Percentiles rank a stretch among this genome's conserved stretches.
Evolutionary conservation across 2,113 vertebrate species (phyloP).

Genomic region (Lepisosteus osseus): DNA sequence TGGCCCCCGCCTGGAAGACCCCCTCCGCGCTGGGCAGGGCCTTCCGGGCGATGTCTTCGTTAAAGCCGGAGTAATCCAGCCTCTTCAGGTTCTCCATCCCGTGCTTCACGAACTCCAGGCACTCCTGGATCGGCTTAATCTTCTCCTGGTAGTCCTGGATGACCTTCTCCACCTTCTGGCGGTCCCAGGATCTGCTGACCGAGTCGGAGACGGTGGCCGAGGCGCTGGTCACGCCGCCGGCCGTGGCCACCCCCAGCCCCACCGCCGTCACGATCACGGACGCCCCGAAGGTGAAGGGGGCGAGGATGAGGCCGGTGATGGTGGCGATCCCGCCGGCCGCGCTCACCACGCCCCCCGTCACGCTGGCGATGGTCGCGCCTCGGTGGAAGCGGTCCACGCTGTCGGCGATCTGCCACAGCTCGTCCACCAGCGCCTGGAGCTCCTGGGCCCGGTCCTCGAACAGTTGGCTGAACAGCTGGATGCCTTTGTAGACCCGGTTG

Average conservation of each 20-base stretch:
- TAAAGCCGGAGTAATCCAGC: slow-evolving; percentile 60
- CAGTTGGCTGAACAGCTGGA: neutral
- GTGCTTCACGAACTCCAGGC: slow-evolving; percentile 62
- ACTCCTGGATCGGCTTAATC: slow-evolving; percentile 54
- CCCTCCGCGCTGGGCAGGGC: slow-evolving; percentile 57
- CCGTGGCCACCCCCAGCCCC: slow-evolving; percentile 65
- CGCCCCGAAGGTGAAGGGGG: slow-evolving; percentile 63
- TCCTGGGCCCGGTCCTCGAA: neutral
- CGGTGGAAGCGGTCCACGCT: slow-evolving; percentile 57
- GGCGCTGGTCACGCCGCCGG: slow-evolving; percentile 64
- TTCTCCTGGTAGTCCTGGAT: slow-evolving; percentile 59
- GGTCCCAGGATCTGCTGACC: slow-evolving; percentile 60
- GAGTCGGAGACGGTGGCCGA: slow-evolving; percentile 66
- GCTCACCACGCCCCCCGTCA: slow-evolving; percentile 64
- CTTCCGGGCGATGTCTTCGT: slow-evolving; percentile 49
- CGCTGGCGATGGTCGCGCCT: slow-evolving; percentile 44
- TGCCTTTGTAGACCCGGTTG: neutral
- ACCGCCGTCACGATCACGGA: slow-evolving; percentile 64
- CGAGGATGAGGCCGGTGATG: slow-evolving; percentile 66
- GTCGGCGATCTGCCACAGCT: slow-evolving; percentile 36
- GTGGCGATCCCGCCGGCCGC: slow-evolving; percentile 60
- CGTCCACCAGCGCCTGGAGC: neutral
- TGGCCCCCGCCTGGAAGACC: slow-evolving; percentile 56
- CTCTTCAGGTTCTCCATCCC: slow-evolving; percentile 58
- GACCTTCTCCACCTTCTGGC: slow-evolving; percentile 68